Percentiles rank a stretch among this genome's conserved stretches.
Conservation (phyloP, 37 sponge, comb jelly and placozoan species). For the Beroe ovata region DNA sequence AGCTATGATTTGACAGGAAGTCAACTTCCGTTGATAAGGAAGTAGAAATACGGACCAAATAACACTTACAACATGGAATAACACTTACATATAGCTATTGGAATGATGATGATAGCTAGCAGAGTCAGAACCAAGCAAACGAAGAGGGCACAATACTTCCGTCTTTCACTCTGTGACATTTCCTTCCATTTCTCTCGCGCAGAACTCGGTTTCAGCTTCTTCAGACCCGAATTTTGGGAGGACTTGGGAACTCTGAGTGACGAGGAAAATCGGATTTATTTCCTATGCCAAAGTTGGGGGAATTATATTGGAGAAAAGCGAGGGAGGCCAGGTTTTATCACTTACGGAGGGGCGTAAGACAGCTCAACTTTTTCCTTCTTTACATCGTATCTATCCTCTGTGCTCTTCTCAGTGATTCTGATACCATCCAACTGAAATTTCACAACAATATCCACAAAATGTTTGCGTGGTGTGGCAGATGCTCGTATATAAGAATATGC, state of each 20-base stretch:
- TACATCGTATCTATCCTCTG: neutral
- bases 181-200: slow-evolving; percentile 23
- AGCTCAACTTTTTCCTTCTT: slow-evolving; percentile 13
- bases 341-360: slow-evolving; percentile 34
- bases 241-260: neutral
- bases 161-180: neutral
- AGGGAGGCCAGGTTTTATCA: neutral
- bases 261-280: neutral
- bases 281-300: neutral
- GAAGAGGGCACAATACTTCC: slow-evolving; percentile 49
- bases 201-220: slow-evolving; percentile 5
- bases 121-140: neutral
- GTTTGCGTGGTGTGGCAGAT: neutral
- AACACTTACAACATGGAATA: too few relatives aligned
- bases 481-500: neutral
- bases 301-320: too few relatives aligned
- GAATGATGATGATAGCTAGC: neutral
- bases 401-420: neutral
- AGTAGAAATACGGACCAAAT: too few relatives aligned
- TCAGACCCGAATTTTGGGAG: neutral
- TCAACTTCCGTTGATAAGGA: too few relatives aligned
- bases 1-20: too few relatives aligned
- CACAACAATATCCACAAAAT: too few relatives aligned
- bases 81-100: slow-evolving; percentile 64
- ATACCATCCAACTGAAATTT: slow-evolving; percentile 1